Evolutionary conservation across 2,888 invertebrate species (phyloP).

Genomic region (Trichogramma evanescens): DNA sequence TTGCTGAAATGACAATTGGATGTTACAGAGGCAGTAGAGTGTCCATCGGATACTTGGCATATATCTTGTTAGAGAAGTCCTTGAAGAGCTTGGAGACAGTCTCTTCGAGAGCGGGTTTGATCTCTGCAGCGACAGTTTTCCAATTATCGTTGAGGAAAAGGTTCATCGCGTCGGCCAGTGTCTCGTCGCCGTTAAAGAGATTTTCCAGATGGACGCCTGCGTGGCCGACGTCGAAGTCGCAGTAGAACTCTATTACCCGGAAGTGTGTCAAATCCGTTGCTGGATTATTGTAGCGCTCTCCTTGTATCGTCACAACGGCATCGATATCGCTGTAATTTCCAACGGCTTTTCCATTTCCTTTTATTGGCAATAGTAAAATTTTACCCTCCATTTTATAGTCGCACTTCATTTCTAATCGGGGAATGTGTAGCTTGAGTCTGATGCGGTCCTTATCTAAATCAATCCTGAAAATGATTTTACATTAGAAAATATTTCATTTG

Average conservation of each 20-base stretch:
- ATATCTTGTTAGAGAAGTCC: conserved; percentile 56
- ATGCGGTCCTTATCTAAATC: conserved; percentile 55
- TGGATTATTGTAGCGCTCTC: conserved; percentile 50
- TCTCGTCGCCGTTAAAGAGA: conserved; percentile 63
- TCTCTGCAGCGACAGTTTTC: conserved; percentile 62
- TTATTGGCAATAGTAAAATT: conserved; percentile 67
- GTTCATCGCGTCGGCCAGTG: conserved; percentile 63
- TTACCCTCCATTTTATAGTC: conserved; percentile 63
- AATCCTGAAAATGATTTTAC: conserved; percentile 45
- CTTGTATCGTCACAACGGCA: conserved; percentile 55
- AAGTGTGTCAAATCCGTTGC: conserved; percentile 47
- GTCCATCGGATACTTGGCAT: conserved; percentile 54
- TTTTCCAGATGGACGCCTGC: conserved; percentile 62
- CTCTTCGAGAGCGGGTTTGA: conserved; percentile 64
- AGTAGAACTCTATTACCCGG: conserved; percentile 57
- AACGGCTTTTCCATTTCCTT: conserved; percentile 59
- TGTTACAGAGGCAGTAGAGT: conserved; percentile 49
- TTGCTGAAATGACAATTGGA: neutral
- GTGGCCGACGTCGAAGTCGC: conserved; percentile 61
- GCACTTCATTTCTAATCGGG: conserved; percentile 58
- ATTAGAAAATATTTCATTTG: neutral
- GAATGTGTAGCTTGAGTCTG: conserved; percentile 57
- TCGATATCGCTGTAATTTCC: conserved; percentile 68
- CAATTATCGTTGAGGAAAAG: conserved; percentile 72
- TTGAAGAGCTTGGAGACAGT: conserved; percentile 55